These are phyloP conservation scores for Platerodrilus igneus DNA, from an alignment of 2,888 invertebrate species.

Conservation along the genomic window DNA sequence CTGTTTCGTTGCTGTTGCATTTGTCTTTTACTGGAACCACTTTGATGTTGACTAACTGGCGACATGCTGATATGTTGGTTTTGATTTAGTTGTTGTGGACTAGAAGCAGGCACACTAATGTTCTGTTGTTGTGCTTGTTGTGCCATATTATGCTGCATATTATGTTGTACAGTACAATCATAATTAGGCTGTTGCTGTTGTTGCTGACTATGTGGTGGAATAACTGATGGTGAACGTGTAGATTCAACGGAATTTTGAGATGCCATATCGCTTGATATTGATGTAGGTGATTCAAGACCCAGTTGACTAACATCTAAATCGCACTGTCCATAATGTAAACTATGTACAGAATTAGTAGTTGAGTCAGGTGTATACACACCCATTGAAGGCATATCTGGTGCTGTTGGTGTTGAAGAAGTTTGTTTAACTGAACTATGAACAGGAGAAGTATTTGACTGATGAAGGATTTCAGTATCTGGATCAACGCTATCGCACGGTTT, in stretches of 20 bases:
- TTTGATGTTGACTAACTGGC: slow-evolving; percentile 34
- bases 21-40: slow-evolving; percentile 41
- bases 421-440: slow-evolving; percentile 42
- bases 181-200: slow-evolving; percentile 48
- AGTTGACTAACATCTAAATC: slow-evolving; percentile 80
- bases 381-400: slow-evolving; percentile 69
- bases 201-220: slow-evolving; percentile 41
- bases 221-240: slow-evolving; percentile 55
- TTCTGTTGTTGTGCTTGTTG: slow-evolving; percentile 38
- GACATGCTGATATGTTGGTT: slow-evolving; percentile 36
- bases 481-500: slow-evolving; percentile 20
- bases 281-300: slow-evolving; percentile 83
- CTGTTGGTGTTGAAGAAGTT: slow-evolving; percentile 49
- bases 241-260: slow-evolving; percentile 66
- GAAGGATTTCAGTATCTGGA: slow-evolving; percentile 14
- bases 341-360: slow-evolving; percentile 74
- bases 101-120: slow-evolving; percentile 46
- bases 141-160: slow-evolving; percentile 50
- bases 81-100: slow-evolving; percentile 46
- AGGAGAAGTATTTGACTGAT: slow-evolving; percentile 35
- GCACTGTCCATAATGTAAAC: slow-evolving; percentile 73
- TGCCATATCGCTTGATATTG: slow-evolving; percentile 80
- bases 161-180: slow-evolving; percentile 73
- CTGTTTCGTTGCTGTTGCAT: slow-evolving; percentile 41
- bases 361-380: slow-evolving; percentile 84